Base-by-base conservation (phyloP, 2,113 vertebrate species). In the Probosciger aterrimus region DNA sequence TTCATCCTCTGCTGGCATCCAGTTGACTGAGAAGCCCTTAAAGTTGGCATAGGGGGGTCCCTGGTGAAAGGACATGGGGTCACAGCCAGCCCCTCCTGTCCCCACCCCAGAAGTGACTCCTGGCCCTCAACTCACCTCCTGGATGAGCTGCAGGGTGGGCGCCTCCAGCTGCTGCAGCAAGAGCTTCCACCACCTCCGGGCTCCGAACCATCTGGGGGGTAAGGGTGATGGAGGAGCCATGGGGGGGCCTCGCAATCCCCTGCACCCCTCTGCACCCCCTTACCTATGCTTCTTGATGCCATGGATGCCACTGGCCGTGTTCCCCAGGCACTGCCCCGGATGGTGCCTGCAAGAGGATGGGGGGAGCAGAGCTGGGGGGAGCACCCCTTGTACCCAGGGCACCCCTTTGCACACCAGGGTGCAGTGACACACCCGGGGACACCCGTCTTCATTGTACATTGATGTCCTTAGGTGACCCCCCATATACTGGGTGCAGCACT, bases 271-370 rank as follows among this genome's bases (percentile, higher is more conserved):
- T 31, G 53, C 18, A 9, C 13, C 23, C 14, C 14, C 30, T 28
- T 91, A 98, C 98, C 98, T 98, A 96, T 99, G 98, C 92, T 98
- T 92, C 60, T 98, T 97, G 44, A 99, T 96, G 52, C 98, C 98
- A 91, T 97, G 98, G 71, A 98, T 98, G 52, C 98, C 98, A 8
- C 98, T 98, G 95, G 98, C 98, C 44, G 98, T 98, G 91, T 98
- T 98, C 82, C 98, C 98, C 91, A 98, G 94, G 90, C 98, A 97
- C 93, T 98, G 98, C 63, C 98, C 98, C 1, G 98, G 98, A 16
- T 98, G 97, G n/a, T 97, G 97, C 92, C 98, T 98, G 96, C 19
- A 3, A 27, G n/a, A 28, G 31, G 50, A 8, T 3, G 9, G 49
- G 28, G 46, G 44, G 17, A 10, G 6, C 11, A 12, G 37, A 25